A percentile compares a stretch with the other conserved stretches of the same genome.
These are phyloP conservation scores for Bryconaethiops microstoma DNA, from an alignment of 2,797 vertebrate genomes.

Conservation along the genomic window DNA sequence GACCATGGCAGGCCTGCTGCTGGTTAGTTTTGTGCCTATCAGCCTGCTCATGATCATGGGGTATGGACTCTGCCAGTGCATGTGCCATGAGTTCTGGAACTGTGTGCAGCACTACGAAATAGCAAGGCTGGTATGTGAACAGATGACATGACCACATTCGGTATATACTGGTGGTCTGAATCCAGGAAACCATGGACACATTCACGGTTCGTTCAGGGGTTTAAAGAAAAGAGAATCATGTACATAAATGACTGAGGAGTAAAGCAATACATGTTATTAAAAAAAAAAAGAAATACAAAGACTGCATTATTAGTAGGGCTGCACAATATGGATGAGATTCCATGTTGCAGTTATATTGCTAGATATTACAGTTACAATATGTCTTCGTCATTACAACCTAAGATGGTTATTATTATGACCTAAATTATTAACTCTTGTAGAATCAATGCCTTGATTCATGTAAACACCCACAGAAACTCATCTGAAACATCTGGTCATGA, in stretches of 20 bases:
- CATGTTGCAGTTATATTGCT: not conserved
- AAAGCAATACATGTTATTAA: not conserved
- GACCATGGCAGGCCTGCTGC: constrained; percentile 87
- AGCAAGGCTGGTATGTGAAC: not conserved
- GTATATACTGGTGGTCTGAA: not conserved
- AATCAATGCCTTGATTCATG: not conserved
- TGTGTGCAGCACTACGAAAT: constrained; percentile 80
- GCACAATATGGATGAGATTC: not conserved
- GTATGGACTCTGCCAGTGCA: constrained; percentile 93
- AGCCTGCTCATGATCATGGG: constrained; percentile 91
- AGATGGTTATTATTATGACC: not conserved
- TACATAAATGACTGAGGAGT: constrained; percentile 15
- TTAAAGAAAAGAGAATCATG: not conserved
- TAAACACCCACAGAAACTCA: not conserved
- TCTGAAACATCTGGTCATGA: not conserved
- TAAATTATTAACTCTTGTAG: not conserved
- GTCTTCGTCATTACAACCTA: not conserved
- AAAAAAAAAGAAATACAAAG: not conserved
- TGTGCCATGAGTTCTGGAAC: constrained; percentile 92
- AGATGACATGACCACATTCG: not conserved
- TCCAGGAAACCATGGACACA: constrained; percentile 8
- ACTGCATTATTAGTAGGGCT: too few species aligned
- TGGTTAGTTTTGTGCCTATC: constrained; percentile 93
- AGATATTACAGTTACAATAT: not conserved
- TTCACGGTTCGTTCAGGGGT: not conserved